These are phyloP conservation scores for Willowsia nigromaculata DNA, from an alignment of 2,888 invertebrate species.

Conservation along the genomic window DNA sequence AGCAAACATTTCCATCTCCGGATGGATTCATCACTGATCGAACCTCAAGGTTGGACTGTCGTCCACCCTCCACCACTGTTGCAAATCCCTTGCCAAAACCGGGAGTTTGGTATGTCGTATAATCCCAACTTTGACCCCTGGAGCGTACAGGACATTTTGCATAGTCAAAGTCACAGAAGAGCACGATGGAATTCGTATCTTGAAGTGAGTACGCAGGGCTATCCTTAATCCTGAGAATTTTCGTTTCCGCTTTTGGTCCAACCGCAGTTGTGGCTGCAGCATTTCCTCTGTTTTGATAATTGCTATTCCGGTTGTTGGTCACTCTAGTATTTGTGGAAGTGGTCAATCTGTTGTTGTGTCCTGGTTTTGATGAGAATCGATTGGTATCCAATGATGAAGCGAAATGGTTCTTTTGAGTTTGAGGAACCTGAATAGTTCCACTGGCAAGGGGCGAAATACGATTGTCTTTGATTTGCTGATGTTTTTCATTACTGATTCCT, in stretches of 20 bases:
- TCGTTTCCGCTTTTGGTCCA: slow-evolving; percentile 54
- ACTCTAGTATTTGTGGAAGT: background rate
- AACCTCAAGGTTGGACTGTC: slow-evolving; percentile 74
- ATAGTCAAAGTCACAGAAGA: slow-evolving; percentile 79
- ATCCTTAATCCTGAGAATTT: slow-evolving; percentile 72
- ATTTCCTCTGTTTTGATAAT: slow-evolving; percentile 30
- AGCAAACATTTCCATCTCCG: slow-evolving; percentile 76
- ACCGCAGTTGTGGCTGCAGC: background rate
- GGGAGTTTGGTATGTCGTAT: slow-evolving; percentile 76
- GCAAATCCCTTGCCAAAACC: slow-evolving; percentile 77
- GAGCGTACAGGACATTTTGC: slow-evolving; percentile 78
- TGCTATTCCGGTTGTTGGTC: slow-evolving; percentile 5
- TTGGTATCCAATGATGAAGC: slow-evolving; percentile 34
- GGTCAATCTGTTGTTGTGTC: slow-evolving; percentile 20
- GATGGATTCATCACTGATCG: slow-evolving; percentile 76
- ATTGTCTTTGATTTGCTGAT: slow-evolving; percentile 68
- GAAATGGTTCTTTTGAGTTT: slow-evolving; percentile 71
- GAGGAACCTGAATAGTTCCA: slow-evolving; percentile 66
- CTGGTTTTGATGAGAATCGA: slow-evolving; percentile 61
- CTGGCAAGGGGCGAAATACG: slow-evolving; percentile 68
- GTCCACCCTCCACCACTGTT: slow-evolving; percentile 64
- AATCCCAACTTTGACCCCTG: slow-evolving; percentile 78
- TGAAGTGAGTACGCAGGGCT: slow-evolving; percentile 75
- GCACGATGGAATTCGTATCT: slow-evolving; percentile 77
- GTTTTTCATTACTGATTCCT: slow-evolving; percentile 17